Evolutionary conservation across 2,113 vertebrate genomes (phyloP), one percentile per base, ranked within the genome.

Genomic region (Dasypus novemcinctus): DNA sequence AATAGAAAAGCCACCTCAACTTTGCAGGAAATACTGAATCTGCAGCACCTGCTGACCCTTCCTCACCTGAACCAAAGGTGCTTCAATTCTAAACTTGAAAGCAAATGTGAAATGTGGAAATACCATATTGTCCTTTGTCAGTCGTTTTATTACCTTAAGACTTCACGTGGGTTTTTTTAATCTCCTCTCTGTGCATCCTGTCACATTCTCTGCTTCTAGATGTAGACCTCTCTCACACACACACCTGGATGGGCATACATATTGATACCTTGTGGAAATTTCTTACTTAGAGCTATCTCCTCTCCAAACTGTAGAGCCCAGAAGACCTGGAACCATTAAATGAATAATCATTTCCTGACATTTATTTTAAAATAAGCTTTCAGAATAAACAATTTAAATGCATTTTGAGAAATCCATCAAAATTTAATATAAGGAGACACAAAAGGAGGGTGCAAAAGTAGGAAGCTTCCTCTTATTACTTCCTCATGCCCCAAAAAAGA

Each of bases 401-500:
- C 87, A 78, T 85, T 85, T 57, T n/a, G 31, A 87, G 31, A n/a
- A 71, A 38, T 79, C 43, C 68, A 66, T 49, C 29, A 49, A 85
- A 90, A 78, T 23, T 91, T 68, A 88, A 46, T 71, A 90, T 20
- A 92, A 93, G 41, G 61, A 23, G 36, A 33, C 46, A 61, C 5
- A 29, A 8, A 69, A 93, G 54, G 13, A 84, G 17, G 9, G 27
- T 74, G 2, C n/a, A 69, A 82, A 96, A 87, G 41, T 57, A 85
- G 90, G 76, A 90, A 69, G 54, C n/a, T 64, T 81, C 57, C 64
- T 59, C 87, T 71, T 59, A 76, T 89, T 72, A 94, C 89, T 97
- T 97, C 94, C 94, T 83, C 82, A n/a, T 49, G 38, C 57, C 59
- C 49, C 80, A 87, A 96, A 84, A 85, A 94, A 95, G 95, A 97